phyloP scores from a whole-genome alignment of 2,113 vertebrate genomes.

The Mandrillus leucophaeus region DNA sequence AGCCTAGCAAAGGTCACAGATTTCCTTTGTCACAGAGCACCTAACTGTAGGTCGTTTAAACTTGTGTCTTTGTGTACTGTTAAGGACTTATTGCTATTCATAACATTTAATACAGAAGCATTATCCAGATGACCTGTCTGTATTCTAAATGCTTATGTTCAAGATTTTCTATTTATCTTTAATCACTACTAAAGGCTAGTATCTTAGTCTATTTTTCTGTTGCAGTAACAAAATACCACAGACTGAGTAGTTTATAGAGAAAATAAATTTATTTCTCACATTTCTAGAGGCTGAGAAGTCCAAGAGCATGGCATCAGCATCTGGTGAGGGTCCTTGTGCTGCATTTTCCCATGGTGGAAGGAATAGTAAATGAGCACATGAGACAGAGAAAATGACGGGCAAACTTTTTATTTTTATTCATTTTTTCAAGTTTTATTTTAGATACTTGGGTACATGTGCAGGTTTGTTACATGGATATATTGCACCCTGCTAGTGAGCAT shows the following conservation, averaged over 20 bases:
- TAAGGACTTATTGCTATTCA: neutral
- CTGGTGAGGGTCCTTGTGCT: neutral
- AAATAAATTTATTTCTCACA: neutral
- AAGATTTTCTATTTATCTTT: neutral
- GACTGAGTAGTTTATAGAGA: neutral
- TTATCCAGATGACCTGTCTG: neutral
- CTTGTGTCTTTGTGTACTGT: neutral
- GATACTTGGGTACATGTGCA: no score
- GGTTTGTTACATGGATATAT: no score
- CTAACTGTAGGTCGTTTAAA: neutral
- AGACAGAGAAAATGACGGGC: neutral
- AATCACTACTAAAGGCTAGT: neutral
- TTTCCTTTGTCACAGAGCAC: neutral
- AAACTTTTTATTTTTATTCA: neutral
- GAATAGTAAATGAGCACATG: neutral
- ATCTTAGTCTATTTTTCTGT: neutral
- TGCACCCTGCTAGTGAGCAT: no score
- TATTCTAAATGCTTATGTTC: neutral
- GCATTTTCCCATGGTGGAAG: neutral
- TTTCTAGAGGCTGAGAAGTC: neutral
- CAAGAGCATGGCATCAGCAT: neutral
- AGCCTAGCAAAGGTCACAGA: neutral
- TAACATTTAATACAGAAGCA: neutral
- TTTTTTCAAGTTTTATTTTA: no score
- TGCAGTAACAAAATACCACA: neutral